phyloP scores from a whole-genome alignment of 1,140 invertebrate genomes.

The Colletes latitarsis region DNA sequence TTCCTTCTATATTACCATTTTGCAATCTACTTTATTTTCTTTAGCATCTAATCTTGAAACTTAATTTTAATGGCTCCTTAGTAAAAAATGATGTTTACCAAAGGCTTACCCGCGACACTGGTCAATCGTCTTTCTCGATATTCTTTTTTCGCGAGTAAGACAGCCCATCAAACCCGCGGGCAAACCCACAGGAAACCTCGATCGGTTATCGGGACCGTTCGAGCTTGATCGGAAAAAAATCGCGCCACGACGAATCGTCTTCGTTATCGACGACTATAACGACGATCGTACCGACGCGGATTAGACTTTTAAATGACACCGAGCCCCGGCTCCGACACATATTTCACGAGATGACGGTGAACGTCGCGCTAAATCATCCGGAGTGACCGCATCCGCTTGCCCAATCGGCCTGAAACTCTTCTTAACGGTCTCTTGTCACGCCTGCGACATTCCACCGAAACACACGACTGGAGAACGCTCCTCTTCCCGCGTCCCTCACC shows the following conservation, averaged over 20 bases:
- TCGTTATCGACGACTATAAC: conserved; percentile 68
- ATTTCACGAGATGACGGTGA: conserved; percentile 67
- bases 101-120: too few species aligned
- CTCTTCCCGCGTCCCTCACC: not conserved
- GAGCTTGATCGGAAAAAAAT: too few species aligned
- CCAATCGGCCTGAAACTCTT: conserved; percentile 64
- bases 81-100: too few species aligned
- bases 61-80: too few species aligned
- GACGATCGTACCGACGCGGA: conserved; percentile 58
- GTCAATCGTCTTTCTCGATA: too few species aligned
- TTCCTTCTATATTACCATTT: too few species aligned
- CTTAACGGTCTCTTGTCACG: conserved; percentile 72
- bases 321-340: conserved; percentile 50
- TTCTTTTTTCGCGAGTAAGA: too few species aligned
- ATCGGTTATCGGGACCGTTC: too few species aligned
- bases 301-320: conserved; percentile 72
- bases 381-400: conserved; percentile 74
- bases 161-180: too few species aligned
- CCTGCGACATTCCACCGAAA: conserved; percentile 70
- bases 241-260: conserved; percentile 2
- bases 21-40: too few species aligned
- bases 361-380: conserved; percentile 71
- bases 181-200: too few species aligned
- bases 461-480: conserved; percentile 27
- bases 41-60: too few species aligned